These are phyloP conservation scores for Microplitis mediator DNA, from an alignment of 1,140 invertebrate genomes.

Conservation along the genomic window DNA sequence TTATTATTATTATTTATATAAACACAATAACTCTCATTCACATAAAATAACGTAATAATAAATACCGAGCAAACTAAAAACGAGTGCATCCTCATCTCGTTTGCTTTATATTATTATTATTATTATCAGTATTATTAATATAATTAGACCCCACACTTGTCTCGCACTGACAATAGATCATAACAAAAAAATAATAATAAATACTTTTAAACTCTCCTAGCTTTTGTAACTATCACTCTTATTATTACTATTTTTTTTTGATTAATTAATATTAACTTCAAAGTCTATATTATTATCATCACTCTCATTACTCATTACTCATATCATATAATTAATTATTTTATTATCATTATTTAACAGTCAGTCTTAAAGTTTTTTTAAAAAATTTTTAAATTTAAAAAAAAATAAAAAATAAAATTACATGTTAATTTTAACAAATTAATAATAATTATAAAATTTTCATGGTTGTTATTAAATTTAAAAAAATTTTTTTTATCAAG, in stretches of 20 bases:
- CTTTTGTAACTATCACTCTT: not conserved
- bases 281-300: no score
- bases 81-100: conserved; percentile 22
- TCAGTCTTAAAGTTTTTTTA: no score
- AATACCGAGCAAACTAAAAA: not conserved
- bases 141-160: not conserved
- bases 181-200: not conserved
- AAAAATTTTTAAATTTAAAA: no score
- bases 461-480: not conserved
- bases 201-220: not conserved
- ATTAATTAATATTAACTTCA: no score
- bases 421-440: no score
- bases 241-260: no score
- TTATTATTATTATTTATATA: conserved; percentile 8
- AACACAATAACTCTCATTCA: not conserved
- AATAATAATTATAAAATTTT: not conserved
- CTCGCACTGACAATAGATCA: not conserved
- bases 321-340: no score
- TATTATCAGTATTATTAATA: conserved; percentile 20
- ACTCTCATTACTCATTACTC: no score
- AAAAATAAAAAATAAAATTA: no score
- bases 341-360: no score
- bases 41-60: conserved; percentile 3
- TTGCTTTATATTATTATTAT: conserved; percentile 15
- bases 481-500: no score